Percentiles rank a stretch among this genome's conserved stretches.
phyloP scores from a whole-genome alignment of 2,797 vertebrate species.

The Melanotaenia boesemani region DNA sequence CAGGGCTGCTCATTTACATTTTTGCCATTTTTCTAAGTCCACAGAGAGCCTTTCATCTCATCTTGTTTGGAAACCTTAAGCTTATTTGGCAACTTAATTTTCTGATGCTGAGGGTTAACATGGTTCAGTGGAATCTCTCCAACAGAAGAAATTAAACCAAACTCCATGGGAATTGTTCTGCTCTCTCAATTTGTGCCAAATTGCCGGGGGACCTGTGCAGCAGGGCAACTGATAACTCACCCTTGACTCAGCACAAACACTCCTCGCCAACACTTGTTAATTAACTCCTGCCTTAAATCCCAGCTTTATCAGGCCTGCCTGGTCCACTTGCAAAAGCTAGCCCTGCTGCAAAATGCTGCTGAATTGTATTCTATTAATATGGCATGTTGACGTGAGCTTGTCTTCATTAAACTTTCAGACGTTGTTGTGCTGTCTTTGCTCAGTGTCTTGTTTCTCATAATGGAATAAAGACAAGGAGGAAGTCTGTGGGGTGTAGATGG shows the following conservation, averaged over 20 bases:
- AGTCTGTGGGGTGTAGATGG: constrained; percentile 4
- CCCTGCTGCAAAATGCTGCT: constrained; percentile 12
- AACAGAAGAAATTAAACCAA: constrained; percentile 66
- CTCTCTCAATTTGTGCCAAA: constrained; percentile 60
- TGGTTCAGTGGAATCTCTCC: constrained; percentile 59
- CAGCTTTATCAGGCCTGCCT: constrained; percentile 27
- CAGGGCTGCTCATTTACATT: constrained; percentile 27
- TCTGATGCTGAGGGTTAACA: constrained; percentile 53
- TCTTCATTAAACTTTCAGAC: constrained; percentile 44
- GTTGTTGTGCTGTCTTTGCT: constrained; percentile 18
- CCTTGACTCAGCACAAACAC: constrained; percentile 60
- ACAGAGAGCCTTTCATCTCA: constrained; percentile 21
- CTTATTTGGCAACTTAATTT: constrained; percentile 60
- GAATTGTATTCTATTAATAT: constrained; percentile 34
- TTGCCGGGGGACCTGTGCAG: constrained; percentile 49
- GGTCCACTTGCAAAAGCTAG: constrained; percentile 14
- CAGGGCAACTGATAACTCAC: constrained; percentile 55
- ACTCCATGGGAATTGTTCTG: constrained; percentile 63
- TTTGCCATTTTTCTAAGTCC: neutral
- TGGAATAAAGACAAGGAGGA: constrained; percentile 41
- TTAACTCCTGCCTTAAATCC: constrained; percentile 56
- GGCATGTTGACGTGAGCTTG: constrained; percentile 18
- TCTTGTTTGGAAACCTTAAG: constrained; percentile 46
- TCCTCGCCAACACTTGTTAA: constrained; percentile 47
- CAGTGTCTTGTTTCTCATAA: constrained; percentile 61